These are phyloP conservation scores for Dicaeum eximium DNA, from an alignment of 2,113 vertebrate species.

Conservation along the genomic window DNA sequence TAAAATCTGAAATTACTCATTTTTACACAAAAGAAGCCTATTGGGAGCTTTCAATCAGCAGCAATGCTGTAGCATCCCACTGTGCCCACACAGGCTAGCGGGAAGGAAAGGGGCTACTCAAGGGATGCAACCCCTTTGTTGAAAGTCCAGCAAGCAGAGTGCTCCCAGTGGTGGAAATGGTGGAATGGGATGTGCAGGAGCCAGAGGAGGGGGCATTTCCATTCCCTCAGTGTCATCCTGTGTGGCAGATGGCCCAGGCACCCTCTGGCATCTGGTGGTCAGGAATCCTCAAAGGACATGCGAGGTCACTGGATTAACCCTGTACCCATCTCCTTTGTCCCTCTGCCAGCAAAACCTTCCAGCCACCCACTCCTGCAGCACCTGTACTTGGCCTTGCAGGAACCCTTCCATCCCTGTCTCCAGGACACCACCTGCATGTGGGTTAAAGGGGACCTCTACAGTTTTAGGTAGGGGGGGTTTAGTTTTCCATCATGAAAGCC, in stretches of 20 bases:
- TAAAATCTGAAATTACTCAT: neutral
- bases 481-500: neutral
- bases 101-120: neutral
- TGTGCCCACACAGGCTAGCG: neutral
- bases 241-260: neutral
- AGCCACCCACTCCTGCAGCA: neutral
- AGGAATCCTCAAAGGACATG: neutral
- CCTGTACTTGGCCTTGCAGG: accelerated
- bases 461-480: accelerated
- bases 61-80: neutral
- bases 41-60: neutral
- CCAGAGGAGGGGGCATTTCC: neutral
- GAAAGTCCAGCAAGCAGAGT: neutral
- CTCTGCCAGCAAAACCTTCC: neutral
- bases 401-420: neutral
- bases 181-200: neutral
- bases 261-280: neutral
- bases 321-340: neutral
- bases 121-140: too few species aligned
- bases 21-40: neutral
- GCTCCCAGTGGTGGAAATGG: neutral
- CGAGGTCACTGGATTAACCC: neutral
- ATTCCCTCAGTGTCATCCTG: neutral
- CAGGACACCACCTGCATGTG: accelerated
- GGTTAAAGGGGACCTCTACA: neutral